These are phyloP conservation scores for Girardia tigrina DNA, from an alignment of 2,888 invertebrate genomes.

Conservation along the genomic window DNA sequence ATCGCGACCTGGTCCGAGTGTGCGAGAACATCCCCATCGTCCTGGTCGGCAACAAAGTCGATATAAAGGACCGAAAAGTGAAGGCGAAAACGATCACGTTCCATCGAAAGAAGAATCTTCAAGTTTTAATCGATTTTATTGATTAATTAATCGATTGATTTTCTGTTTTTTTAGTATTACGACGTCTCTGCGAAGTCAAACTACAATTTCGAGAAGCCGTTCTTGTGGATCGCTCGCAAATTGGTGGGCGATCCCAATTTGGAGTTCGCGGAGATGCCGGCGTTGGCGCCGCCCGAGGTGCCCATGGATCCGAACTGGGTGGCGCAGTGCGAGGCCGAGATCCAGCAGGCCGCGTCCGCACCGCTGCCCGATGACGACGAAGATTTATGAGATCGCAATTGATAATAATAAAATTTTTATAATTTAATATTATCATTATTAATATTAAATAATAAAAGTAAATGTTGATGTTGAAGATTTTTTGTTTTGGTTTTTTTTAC, in stretches of 20 bases:
- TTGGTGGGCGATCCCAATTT: slow-evolving; percentile 94
- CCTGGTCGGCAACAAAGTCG: slow-evolving; percentile 97
- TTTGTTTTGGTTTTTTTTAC: too few relatives aligned
- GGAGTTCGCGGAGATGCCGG: slow-evolving; percentile 97
- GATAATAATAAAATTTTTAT: too few relatives aligned
- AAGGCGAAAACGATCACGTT: slow-evolving; percentile 98
- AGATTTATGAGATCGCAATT: too few relatives aligned
- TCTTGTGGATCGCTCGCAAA: slow-evolving; percentile 94
- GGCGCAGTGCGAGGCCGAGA: neutral
- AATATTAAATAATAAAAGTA: too few relatives aligned
- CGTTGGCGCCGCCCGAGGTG: slow-evolving; percentile 90
- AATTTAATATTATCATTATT: too few relatives aligned
- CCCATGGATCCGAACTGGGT: slow-evolving; percentile 69
- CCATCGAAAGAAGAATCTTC: slow-evolving; percentile 88
- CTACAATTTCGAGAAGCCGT: slow-evolving; percentile 99
- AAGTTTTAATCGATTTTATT: too few relatives aligned
- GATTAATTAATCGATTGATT: too few relatives aligned
- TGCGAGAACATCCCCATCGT: slow-evolving; percentile 99
- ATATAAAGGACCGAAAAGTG: slow-evolving; percentile 97
- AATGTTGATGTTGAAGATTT: too few relatives aligned
- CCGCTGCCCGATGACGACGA: slow-evolving; percentile 1
- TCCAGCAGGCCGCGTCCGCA: neutral
- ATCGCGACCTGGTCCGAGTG: slow-evolving; percentile 90
- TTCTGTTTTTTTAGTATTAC: slow-evolving; percentile 68
- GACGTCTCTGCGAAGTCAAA: slow-evolving; percentile 99